These are phyloP conservation scores for Pseudomugil gertrudae DNA, from an alignment of 2,797 vertebrate species.

Conservation along the genomic window DNA sequence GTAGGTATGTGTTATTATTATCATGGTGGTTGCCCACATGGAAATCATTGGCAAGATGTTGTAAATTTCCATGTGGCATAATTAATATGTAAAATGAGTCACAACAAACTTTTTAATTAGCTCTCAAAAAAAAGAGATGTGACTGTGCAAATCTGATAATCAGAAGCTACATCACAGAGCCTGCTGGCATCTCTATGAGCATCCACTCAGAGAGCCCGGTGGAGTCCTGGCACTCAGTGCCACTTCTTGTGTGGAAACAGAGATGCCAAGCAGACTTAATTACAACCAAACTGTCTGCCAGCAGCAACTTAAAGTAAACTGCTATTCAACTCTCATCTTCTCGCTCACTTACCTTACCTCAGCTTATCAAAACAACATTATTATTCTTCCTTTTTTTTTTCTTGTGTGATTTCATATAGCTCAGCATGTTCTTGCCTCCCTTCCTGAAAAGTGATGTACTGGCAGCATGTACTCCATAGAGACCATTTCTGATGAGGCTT, in stretches of 20 bases:
- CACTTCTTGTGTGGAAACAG: constrained; percentile 46
- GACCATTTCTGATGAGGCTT: too few relatives aligned
- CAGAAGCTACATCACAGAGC: constrained; percentile 42
- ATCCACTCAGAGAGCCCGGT: constrained; percentile 53
- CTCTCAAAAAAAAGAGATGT: constrained; percentile 25
- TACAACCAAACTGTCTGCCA: constrained; percentile 66
- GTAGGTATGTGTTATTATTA: constrained; percentile 10
- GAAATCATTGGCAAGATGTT: constrained; percentile 14
- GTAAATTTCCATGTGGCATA: background rate
- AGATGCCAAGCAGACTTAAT: constrained; percentile 67
- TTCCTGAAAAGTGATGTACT: background rate
- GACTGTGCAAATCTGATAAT: constrained; percentile 48
- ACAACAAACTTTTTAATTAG: constrained; percentile 29
- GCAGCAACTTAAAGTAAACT: constrained; percentile 45
- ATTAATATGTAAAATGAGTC: constrained; percentile 29
- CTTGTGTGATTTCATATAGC: background rate
- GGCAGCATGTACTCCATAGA: too few relatives aligned
- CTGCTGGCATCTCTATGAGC: constrained; percentile 54
- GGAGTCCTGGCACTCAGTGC: constrained; percentile 56
- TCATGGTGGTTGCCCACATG: constrained; percentile 7
- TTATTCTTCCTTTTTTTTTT: too few relatives aligned
- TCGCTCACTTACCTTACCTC: constrained; percentile 35
- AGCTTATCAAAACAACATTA: too few relatives aligned
- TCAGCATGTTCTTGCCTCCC: background rate
- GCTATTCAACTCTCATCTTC: constrained; percentile 49